Percentiles rank a stretch among this genome's conserved stretches.
Evolutionary conservation across 2,888 invertebrate genomes (phyloP).

Genomic region (Drosophila meridionalis): DNA sequence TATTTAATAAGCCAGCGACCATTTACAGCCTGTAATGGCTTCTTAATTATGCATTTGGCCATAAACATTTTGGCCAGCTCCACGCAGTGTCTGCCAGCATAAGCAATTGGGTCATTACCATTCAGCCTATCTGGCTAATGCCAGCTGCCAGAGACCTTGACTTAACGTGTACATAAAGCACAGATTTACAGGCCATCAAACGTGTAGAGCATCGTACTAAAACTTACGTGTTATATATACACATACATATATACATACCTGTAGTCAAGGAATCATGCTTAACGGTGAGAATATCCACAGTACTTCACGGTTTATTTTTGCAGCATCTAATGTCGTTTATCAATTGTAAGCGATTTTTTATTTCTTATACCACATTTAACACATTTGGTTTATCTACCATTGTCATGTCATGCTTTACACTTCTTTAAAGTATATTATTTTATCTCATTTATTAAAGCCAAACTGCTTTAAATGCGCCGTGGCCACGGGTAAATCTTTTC

Average conservation of each 20-base stretch:
- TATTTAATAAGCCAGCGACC: slow-evolving; percentile 39
- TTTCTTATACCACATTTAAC: not conserved
- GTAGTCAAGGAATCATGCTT: slow-evolving; percentile 11
- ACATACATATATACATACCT: no score
- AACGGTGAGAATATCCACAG: not conserved
- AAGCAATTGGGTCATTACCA: slow-evolving; percentile 73
- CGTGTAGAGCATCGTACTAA: slow-evolving; percentile 24
- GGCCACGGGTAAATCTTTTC: not conserved
- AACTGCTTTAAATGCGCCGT: not conserved
- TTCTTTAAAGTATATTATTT: not conserved
- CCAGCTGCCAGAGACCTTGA: slow-evolving; percentile 35
- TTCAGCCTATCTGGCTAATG: slow-evolving; percentile 25
- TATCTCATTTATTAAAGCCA: not conserved
- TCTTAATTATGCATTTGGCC: slow-evolving; percentile 71
- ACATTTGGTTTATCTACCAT: not conserved
- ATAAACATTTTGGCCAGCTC: slow-evolving; percentile 58
- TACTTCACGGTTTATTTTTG: slow-evolving; percentile 10
- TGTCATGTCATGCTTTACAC: not conserved
- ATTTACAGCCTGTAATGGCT: slow-evolving; percentile 53
- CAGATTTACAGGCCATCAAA: slow-evolving; percentile 57
- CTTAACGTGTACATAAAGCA: slow-evolving; percentile 42
- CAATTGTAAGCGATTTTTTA: not conserved
- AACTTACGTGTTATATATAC: slow-evolving; percentile 31
- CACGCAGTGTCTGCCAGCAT: slow-evolving; percentile 39
- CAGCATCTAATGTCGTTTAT: not conserved